Evolutionary conservation across 2,113 vertebrate genomes (phyloP), one percentile per base, ranked within the genome.

Genomic region (Peromyscus maniculatus): DNA sequence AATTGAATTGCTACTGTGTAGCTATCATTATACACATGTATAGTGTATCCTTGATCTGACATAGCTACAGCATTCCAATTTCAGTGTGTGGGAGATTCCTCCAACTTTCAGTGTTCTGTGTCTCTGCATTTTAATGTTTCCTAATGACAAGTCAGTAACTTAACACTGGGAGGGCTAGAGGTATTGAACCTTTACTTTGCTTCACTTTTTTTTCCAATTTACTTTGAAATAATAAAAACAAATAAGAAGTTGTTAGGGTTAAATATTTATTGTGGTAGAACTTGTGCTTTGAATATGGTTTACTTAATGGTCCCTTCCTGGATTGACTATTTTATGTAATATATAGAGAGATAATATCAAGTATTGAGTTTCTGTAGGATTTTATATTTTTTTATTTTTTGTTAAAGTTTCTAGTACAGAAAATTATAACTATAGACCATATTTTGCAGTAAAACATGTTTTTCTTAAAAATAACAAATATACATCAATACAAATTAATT

Each of bases 1-100:
- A 94, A 97, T 97, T 87, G 67, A 95, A 98, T 97, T 59, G 28
- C 87, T 95, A 5, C 43, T 91, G 64, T 97, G 57, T 94, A 87
- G 86, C 74, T 97, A 92, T 96, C 43, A 33, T 96, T 93, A 95
- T 95, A 91, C 91, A 96, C 66, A 43, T 7, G 5, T 95, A 77
- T 31, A 86, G 43, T 46, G 15, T 92, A 96, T 94, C 87, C 86
- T 98, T 98, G 92, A 96, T 80, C 3, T 89, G 96, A 97, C 74
- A 94, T 67, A 36, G 2, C 57, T n/a, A 33, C 7, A 91, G 79
- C 89, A 91, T 90, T 94, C 21, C 64, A 91, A 96, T 96, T 93
- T 92, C 15, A 64, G 22, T 95, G 95, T 90, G 36, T 92, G 33
- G 95, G 36, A 43, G 15, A 96, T 11, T 95, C n/a, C 55, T 74